Base-by-base conservation (phyloP, 2,888 invertebrate species). In the Parnassius apollo region DNA sequence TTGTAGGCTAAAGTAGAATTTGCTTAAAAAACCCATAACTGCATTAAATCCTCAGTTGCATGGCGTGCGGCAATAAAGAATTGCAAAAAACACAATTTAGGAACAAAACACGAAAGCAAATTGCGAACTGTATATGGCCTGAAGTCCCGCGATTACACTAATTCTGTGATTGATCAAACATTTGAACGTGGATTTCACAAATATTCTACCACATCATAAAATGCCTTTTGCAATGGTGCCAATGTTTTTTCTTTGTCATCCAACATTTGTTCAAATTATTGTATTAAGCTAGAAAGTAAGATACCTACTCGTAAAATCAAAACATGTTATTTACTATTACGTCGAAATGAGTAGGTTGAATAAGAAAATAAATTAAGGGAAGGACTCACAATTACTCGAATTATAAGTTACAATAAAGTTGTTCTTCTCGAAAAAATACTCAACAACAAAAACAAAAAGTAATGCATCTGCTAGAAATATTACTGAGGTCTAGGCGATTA, bases 21-120 rank as follows among this genome's bases (percentile, higher is more conserved):
- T 35, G 35, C 35, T 35, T 35, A 35, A 35, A 53, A n/a, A 13
- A 35, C 1, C 9, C 50, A 45, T 45, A 51, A 48, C 42, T 52
- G 53, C 57, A 52, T 53, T 52, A 57, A 42, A 42, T n/a, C 42
- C 22, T 22, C 22, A 64, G 42, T 59, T 64, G 64, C 64, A 64
- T 64, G 64, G 59, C 48, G 42, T 42, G 13, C 9, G 44, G 64
- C 54, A 61, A 61, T 64, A 64, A 64, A 61, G 57, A 51, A 45
- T 45, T 22, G 63, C 42, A 25, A 58, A 60, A 49, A 59, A 64
- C 48, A 56, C 45, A 59, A 57, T 56, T 63, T 35, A 57, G 44
- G 42, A 56, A 59, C 59, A 53, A 53, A 64, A 57, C 59, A 49
- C 55, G 44, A 59, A 63, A 54, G 55, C 59, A 63, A 64, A 64